phyloP scores from a whole-genome alignment of 2,797 vertebrate genomes.

The Chaetophractus vellerosus region DNA sequence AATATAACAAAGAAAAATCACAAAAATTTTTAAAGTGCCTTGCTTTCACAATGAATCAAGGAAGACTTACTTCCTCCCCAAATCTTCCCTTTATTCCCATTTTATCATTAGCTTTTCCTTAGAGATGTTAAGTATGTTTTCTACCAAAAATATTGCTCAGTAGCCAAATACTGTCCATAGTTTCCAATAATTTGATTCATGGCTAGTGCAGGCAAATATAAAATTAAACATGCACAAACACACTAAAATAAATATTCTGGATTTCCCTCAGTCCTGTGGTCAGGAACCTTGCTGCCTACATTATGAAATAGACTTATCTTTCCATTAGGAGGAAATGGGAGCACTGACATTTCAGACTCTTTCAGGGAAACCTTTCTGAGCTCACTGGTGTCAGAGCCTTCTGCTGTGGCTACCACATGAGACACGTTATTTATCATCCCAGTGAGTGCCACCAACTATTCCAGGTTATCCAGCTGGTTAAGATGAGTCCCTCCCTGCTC shows the following conservation, averaged over 20 bases:
- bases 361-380: conserved; percentile 57
- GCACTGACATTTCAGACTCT: conserved; percentile 59
- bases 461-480: conserved; percentile 22
- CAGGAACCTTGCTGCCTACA: not conserved
- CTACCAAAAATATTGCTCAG: conserved; percentile 13
- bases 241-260: conserved; percentile 21
- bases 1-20: conserved; percentile 22
- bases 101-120: conserved; percentile 20
- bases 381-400: not conserved
- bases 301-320: conserved; percentile 57
- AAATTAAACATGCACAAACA: not conserved
- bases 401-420: fast-evolving
- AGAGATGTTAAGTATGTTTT: conserved; percentile 48
- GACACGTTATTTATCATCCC: conserved; percentile 60
- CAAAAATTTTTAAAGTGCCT: not conserved
- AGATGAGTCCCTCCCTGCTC: not conserved
- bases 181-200: conserved; percentile 64
- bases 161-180: not conserved
- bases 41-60: conserved; percentile 10
- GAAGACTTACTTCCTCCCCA: not conserved
- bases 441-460: not conserved
- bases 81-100: not conserved
- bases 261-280: not conserved
- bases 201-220: not conserved
- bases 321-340: conserved; percentile 37